Conservation (phyloP, 2,888 invertebrate species). For the Drosophila paramelanica region DNA sequence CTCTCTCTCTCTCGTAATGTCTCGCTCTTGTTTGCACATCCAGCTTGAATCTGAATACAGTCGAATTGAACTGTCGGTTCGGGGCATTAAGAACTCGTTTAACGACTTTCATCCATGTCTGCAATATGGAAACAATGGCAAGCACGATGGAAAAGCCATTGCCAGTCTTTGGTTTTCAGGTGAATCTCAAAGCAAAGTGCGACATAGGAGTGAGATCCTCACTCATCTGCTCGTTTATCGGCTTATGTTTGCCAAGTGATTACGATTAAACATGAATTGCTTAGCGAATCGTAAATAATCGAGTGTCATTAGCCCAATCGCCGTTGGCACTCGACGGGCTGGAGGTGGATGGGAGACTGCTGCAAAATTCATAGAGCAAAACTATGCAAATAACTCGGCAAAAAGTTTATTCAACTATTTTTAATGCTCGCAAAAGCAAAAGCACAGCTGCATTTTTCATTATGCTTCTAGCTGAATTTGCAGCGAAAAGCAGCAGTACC, state of each 20-base stretch:
- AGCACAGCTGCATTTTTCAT: conserved; percentile 72
- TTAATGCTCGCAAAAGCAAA: conserved; percentile 56
- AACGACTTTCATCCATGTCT: conserved; percentile 44
- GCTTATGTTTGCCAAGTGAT: conserved; percentile 61
- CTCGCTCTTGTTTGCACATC: conserved; percentile 1
- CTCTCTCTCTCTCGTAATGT: not conserved
- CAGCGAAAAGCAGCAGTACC: conserved; percentile 19
- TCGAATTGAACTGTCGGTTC: conserved; percentile 50
- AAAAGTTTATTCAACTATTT: conserved; percentile 70
- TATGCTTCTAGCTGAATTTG: conserved; percentile 61
- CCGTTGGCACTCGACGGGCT: conserved; percentile 21
- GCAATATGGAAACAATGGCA: conserved; percentile 27
- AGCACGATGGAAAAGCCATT: conserved; percentile 7
- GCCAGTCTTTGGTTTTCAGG: conserved; percentile 17
- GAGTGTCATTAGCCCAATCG: conserved; percentile 64
- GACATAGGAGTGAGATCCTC: conserved; percentile 4
- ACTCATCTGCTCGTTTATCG: conserved; percentile 60
- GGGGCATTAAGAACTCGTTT: conserved; percentile 67
- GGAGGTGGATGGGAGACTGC: conserved; percentile 13
- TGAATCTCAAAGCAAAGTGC: conserved; percentile 21
- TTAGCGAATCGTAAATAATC: conserved; percentile 70
- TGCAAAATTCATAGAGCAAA: conserved; percentile 47
- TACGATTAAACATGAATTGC: conserved; percentile 71
- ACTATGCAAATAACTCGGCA: conserved; percentile 67
- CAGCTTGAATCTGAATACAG: conserved; percentile 42